Evolutionary conservation across 2,888 invertebrate genomes (phyloP).

Genomic region (Sinopyrophorus schimmeli): DNA sequence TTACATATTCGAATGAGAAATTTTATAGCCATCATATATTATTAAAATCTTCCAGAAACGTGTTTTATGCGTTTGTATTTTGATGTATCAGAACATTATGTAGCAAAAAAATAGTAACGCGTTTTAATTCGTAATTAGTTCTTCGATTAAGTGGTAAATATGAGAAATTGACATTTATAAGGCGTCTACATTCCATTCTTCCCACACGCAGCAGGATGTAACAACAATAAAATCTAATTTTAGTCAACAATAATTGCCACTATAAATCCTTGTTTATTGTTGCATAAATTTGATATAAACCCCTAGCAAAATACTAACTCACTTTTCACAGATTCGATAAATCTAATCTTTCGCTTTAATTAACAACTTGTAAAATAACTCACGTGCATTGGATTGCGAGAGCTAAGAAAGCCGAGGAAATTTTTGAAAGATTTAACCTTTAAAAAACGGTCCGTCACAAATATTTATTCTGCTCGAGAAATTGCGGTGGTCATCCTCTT

Average conservation of each 20-base stretch:
- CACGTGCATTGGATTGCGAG: no score
- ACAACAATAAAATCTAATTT: slow-evolving; percentile 39
- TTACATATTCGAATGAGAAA: slow-evolving; percentile 2
- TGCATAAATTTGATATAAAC: slow-evolving; percentile 35
- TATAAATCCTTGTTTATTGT: slow-evolving; percentile 37
- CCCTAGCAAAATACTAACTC: slow-evolving; percentile 20
- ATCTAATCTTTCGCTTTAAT: no score
- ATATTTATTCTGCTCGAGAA: no score
- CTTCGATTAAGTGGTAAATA: slow-evolving; percentile 22
- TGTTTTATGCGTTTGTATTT: background rate
- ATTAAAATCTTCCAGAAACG: slow-evolving; percentile 5
- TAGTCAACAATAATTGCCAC: slow-evolving; percentile 32
- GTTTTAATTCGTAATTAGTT: slow-evolving; percentile 20
- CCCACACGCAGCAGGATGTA: slow-evolving; percentile 32
- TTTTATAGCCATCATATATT: slow-evolving; percentile 8
- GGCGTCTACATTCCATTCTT: slow-evolving; percentile 29
- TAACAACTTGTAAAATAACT: no score
- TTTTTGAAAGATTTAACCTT: no score
- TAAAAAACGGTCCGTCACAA: no score
- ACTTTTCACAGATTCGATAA: slow-evolving; percentile 14
- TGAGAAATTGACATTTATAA: slow-evolving; percentile 29
- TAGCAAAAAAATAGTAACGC: background rate
- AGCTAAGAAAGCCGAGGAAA: no score
- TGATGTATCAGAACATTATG: background rate
- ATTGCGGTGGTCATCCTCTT: no score